These are phyloP conservation scores for Chloroceryle aenea DNA, from an alignment of 2,113 vertebrate genomes.

Conservation along the genomic window DNA sequence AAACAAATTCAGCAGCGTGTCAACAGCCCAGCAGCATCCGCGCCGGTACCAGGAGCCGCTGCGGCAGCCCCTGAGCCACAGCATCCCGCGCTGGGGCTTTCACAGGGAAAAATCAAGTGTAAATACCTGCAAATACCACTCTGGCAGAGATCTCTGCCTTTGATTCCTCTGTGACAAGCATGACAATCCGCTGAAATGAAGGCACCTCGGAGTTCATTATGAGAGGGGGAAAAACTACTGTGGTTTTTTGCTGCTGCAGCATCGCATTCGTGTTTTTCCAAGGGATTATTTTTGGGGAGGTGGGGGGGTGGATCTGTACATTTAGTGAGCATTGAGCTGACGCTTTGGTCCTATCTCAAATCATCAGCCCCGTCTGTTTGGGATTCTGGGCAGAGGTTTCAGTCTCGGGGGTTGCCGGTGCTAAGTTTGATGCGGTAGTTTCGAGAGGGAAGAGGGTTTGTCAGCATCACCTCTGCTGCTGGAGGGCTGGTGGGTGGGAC, in stretches of 20 bases:
- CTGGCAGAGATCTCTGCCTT: background rate
- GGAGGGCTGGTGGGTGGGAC: background rate
- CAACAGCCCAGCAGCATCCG: background rate
- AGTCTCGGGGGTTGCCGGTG: rapidly evolving
- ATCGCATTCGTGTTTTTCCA: background rate
- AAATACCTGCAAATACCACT: background rate
- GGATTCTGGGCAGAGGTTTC: background rate
- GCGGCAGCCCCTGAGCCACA: background rate
- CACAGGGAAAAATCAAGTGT: background rate
- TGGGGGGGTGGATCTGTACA: rapidly evolving
- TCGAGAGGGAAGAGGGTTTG: background rate
- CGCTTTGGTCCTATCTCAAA: background rate
- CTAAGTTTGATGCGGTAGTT: background rate
- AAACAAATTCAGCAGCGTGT: background rate
- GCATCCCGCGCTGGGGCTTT: background rate
- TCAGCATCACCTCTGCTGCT: background rate
- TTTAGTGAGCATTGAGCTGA: background rate
- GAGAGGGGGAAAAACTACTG: background rate
- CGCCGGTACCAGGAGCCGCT: background rate
- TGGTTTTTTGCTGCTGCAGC: background rate
- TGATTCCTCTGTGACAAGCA: background rate
- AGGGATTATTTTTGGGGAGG: background rate
- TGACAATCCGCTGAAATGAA: background rate
- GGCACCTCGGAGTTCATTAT: background rate
- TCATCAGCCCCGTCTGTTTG: background rate